Evolutionary conservation across 2,797 vertebrate species (phyloP).

Genomic region (Tragopan temminckii): DNA sequence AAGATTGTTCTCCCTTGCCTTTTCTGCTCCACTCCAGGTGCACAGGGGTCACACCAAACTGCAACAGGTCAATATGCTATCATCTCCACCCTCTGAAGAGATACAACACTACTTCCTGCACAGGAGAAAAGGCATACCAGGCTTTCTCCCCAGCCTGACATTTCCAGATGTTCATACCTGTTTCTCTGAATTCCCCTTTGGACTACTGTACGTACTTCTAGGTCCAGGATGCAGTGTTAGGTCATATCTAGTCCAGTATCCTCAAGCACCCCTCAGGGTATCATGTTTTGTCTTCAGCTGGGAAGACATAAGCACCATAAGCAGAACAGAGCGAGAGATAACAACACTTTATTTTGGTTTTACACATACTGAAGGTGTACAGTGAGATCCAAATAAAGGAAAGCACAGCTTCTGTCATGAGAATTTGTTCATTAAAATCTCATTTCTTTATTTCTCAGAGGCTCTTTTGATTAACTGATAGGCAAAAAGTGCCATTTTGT

Average conservation of each 20-base stretch:
- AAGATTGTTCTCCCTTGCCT: neutral
- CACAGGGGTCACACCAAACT: neutral
- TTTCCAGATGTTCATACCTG: neutral
- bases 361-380: neutral
- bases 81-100: neutral
- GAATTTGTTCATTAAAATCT: slow-evolving; percentile 71
- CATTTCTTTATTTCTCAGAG: slow-evolving; percentile 64
- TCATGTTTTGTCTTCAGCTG: neutral
- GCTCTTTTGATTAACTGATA: slow-evolving; percentile 63
- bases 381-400: slow-evolving; percentile 33
- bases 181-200: neutral
- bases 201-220: neutral
- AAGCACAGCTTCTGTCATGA: slow-evolving; percentile 16
- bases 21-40: neutral
- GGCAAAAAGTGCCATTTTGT: slow-evolving; percentile 21
- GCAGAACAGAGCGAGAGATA: neutral
- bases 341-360: neutral
- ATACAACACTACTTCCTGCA: neutral
- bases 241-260: neutral
- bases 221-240: neutral
- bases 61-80: neutral
- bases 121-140: neutral
- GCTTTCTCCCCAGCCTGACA: neutral
- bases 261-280: neutral
- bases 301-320: too few species aligned